These are phyloP conservation scores for Dicyrtoma fusca DNA, from an alignment of 2,888 invertebrate species.

Conservation along the genomic window DNA sequence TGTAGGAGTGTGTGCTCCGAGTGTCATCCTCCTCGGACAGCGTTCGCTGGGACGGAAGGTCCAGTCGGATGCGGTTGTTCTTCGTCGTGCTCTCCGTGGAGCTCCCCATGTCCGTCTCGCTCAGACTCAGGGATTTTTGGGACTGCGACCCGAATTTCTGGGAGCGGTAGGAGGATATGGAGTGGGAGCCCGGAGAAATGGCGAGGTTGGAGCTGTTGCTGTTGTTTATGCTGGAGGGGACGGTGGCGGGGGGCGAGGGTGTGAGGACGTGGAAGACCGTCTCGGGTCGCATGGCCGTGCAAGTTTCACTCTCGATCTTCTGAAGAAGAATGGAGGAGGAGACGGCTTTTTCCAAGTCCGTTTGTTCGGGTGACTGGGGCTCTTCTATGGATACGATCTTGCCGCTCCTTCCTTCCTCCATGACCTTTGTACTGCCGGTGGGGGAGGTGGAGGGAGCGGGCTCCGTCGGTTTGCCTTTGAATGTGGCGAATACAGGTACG, in stretches of 20 bases:
- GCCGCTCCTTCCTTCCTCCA: conserved; percentile 24
- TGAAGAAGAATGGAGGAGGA: conserved; percentile 41
- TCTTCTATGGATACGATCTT: conserved; percentile 27
- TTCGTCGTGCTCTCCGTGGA: conserved; percentile 60
- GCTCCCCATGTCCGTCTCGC: conserved; percentile 64
- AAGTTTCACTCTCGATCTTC: conserved; percentile 28
- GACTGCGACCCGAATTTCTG: conserved; percentile 33
- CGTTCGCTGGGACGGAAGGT: conserved; percentile 56
- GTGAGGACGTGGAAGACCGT: conserved; percentile 37
- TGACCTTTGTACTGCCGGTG: not conserved
- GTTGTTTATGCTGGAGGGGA: conserved; percentile 66
- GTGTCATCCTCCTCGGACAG: conserved; percentile 73
- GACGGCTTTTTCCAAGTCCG: conserved; percentile 49
- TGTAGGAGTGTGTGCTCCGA: conserved; percentile 82
- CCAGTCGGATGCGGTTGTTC: conserved; percentile 49
- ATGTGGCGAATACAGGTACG: conserved; percentile 1
- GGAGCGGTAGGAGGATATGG: conserved; percentile 40
- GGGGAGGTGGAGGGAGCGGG: not conserved
- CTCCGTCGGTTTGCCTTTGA: not conserved
- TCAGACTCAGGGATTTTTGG: conserved; percentile 76
- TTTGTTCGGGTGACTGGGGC: conserved; percentile 36
- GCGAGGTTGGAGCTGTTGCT: conserved; percentile 58
- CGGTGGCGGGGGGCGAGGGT: conserved; percentile 68
- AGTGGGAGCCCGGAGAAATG: conserved; percentile 40
- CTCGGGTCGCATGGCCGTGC: conserved; percentile 39